A percentile compares a stretch with the other conserved stretches of the same genome.
These are phyloP conservation scores for Sebastes cheni DNA, from an alignment of 2,797 vertebrate species.

Conservation along the genomic window DNA sequence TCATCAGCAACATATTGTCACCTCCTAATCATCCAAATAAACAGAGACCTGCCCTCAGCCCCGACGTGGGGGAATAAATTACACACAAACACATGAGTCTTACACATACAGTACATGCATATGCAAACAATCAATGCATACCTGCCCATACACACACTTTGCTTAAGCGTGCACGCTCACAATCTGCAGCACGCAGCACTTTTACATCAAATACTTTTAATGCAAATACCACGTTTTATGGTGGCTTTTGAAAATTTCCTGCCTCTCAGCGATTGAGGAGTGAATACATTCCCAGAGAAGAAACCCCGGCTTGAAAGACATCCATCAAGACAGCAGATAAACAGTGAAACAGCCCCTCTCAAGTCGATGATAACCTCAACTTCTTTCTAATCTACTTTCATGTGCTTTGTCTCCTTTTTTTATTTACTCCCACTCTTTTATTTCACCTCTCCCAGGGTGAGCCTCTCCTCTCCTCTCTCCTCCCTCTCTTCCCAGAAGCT, in stretches of 20 bases:
- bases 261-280: conserved; percentile 52
- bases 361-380: conserved; percentile 70
- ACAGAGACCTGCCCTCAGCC: conserved; percentile 69
- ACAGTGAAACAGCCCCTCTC: conserved; percentile 69
- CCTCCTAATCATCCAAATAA: conserved; percentile 80
- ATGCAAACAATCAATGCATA: conserved; percentile 24
- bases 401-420: conserved; percentile 72
- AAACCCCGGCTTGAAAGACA: conserved; percentile 66
- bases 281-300: conserved; percentile 34
- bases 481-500: conserved; percentile 61
- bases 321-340: conserved; percentile 72
- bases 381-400: conserved; percentile 78
- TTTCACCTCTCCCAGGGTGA: conserved; percentile 64
- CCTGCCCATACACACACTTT: not conserved
- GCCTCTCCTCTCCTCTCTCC: conserved; percentile 40
- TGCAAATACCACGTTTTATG: conserved; percentile 65
- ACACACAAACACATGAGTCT: conserved; percentile 16
- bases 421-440: conserved; percentile 70
- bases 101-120: conserved; percentile 24
- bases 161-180: not conserved
- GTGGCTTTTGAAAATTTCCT: conserved; percentile 55
- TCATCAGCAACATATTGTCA: conserved; percentile 79
- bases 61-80: conserved; percentile 67
- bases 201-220: conserved; percentile 68
- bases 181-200: conserved; percentile 53